phyloP scores from a whole-genome alignment of 92 coral and sea anemone species.

The Zoanthus sansibaricus region DNA sequence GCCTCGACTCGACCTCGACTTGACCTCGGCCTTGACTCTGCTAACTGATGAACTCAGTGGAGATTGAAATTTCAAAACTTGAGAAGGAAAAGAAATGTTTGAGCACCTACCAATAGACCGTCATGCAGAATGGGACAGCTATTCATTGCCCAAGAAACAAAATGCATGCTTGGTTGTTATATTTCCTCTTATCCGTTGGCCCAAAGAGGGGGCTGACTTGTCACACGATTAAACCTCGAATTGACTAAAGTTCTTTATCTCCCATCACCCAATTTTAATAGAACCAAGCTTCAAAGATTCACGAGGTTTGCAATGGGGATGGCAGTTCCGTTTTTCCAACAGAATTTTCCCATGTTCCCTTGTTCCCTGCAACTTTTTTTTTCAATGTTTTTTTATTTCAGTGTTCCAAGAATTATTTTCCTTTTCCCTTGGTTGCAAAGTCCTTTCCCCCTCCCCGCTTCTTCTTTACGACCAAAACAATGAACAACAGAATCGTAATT shows the following conservation, averaged over 20 bases:
- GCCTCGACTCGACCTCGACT: neutral
- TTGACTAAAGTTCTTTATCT: neutral
- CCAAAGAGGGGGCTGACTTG: constrained; percentile 10
- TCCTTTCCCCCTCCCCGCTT: too few species aligned
- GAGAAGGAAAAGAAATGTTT: neutral
- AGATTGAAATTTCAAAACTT: neutral
- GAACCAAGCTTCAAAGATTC: neutral
- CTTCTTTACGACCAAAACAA: too few species aligned
- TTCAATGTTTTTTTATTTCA: neutral
- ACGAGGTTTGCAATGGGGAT: neutral
- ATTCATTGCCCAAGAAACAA: constrained; percentile 1
- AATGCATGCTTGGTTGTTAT: neutral
- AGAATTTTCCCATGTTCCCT: neutral
- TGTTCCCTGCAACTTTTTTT: neutral
- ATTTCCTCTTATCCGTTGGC: constrained; percentile 2
- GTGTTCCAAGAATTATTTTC: neutral
- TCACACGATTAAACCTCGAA: constrained; percentile 4
- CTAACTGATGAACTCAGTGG: neutral
- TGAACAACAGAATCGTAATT: too few species aligned
- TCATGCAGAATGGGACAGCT: neutral
- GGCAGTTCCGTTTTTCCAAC: neutral
- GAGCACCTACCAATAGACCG: constrained; percentile 7
- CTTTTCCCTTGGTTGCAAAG: neutral
- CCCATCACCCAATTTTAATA: constrained; percentile 7
- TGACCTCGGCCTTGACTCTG: neutral